A percentile compares a stretch with the other conserved stretches of the same genome.
Conservation (phyloP, 2,797 vertebrate species). For the Antrozous pallidus region DNA sequence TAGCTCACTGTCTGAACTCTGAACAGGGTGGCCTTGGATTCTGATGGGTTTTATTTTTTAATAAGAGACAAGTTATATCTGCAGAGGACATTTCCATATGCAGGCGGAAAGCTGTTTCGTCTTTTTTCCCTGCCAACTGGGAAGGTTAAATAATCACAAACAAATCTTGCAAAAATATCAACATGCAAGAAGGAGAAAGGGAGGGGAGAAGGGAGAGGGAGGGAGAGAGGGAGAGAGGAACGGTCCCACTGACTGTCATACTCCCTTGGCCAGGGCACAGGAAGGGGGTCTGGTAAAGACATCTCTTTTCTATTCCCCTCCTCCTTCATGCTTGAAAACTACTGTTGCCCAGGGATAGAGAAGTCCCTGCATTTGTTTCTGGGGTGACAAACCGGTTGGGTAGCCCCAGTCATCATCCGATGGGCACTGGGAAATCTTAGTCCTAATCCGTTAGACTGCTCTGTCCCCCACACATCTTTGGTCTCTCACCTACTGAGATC, state of each 20-base stretch:
- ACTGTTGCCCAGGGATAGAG: neutral
- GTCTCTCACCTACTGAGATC: neutral
- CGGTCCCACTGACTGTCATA: neutral
- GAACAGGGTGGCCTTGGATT: constrained; percentile 8
- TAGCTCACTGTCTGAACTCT: constrained; percentile 44
- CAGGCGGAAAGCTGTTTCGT: neutral
- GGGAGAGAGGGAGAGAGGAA: neutral
- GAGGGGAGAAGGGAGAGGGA: too few species aligned
- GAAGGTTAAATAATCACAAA: constrained; percentile 32
- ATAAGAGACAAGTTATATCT: neutral
- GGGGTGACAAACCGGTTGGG: neutral
- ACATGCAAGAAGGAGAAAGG: neutral
- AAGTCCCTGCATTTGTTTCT: constrained; percentile 12
- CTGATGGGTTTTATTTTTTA: neutral
- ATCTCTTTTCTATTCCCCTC: neutral
- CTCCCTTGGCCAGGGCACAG: neutral
- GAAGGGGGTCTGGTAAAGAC: neutral
- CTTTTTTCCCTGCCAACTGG: neutral
- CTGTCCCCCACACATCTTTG: neutral
- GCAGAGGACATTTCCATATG: neutral
- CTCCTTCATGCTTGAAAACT: neutral
- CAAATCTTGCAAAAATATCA: neutral
- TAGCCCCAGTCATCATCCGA: neutral
- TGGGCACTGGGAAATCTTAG: neutral
- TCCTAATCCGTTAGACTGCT: neutral